Percentiles rank a stretch among this genome's conserved stretches.
Evolutionary conservation across 2,113 vertebrate species (phyloP).

Genomic region (Tringa solitaria): DNA sequence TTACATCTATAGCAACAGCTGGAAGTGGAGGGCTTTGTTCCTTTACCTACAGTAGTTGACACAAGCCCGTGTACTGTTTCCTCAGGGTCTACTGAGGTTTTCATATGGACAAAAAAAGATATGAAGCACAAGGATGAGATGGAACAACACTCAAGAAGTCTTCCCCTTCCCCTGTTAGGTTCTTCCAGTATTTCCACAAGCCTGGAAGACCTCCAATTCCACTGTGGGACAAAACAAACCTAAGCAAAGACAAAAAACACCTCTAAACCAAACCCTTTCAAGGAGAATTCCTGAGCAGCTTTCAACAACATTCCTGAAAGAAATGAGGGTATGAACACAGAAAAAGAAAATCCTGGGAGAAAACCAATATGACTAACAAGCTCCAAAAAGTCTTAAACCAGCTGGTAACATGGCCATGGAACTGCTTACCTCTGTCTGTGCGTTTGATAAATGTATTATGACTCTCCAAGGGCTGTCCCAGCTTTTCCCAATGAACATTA

Average conservation of each 20-base stretch:
- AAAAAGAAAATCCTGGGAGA: background rate
- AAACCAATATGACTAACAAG: background rate
- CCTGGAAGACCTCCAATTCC: background rate
- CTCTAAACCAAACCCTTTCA: background rate
- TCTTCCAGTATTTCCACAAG: background rate
- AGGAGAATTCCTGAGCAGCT: background rate
- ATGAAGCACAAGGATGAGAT: background rate
- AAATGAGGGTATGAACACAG: background rate
- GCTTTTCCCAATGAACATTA: slow-evolving; percentile 76
- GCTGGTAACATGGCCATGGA: background rate
- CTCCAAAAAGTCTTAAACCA: background rate
- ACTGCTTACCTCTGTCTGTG: slow-evolving; percentile 80
- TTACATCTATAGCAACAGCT: background rate
- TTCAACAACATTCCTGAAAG: background rate
- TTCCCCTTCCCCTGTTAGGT: background rate
- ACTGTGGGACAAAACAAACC: background rate
- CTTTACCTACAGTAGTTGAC: background rate
- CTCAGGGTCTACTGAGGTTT: background rate
- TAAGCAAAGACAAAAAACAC: background rate
- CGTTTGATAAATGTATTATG: slow-evolving; percentile 82
- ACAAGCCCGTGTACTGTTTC: no score
- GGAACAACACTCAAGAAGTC: background rate
- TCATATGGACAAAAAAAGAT: background rate
- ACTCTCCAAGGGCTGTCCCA: slow-evolving; percentile 80
- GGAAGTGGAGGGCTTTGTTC: background rate